Evolutionary conservation across 2,888 invertebrate genomes (phyloP).

Genomic region (Rotaria magnacalcarata): DNA sequence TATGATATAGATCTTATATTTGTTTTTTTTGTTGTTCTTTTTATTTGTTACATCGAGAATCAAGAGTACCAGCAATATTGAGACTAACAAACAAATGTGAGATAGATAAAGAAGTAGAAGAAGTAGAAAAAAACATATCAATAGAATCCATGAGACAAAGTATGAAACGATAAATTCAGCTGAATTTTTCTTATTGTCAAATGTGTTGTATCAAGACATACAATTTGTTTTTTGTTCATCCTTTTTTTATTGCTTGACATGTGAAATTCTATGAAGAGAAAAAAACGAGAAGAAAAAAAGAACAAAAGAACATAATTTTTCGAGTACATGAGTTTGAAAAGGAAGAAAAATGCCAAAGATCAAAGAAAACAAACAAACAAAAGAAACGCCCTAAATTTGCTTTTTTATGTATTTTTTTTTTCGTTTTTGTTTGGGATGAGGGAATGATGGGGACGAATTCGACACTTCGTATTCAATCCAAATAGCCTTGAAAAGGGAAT

Average conservation of each 20-base stretch:
- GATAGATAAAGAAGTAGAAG: background rate
- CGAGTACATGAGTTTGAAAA: background rate
- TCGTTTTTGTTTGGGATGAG: background rate
- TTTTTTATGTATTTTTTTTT: too few species aligned
- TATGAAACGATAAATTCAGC: background rate
- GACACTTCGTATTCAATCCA: conserved; percentile 25
- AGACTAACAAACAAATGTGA: background rate
- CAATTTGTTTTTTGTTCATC: background rate
- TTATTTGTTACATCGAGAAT: conserved; percentile 8
- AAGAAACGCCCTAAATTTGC: background rate
- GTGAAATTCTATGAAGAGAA: background rate
- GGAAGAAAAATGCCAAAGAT: background rate
- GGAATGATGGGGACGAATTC: background rate
- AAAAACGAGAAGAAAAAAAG: background rate
- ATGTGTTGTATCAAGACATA: background rate
- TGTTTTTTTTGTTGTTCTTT: background rate
- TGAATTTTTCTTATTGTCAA: background rate
- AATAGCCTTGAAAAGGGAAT: background rate
- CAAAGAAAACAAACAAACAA: background rate
- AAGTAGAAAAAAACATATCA: background rate
- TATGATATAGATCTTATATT: background rate
- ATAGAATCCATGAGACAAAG: background rate
- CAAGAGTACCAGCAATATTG: background rate
- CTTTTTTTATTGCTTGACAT: background rate
- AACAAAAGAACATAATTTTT: background rate